Evolutionary conservation across 1,140 invertebrate genomes (phyloP).

Genomic region (Anagrus nilaparvatae): DNA sequence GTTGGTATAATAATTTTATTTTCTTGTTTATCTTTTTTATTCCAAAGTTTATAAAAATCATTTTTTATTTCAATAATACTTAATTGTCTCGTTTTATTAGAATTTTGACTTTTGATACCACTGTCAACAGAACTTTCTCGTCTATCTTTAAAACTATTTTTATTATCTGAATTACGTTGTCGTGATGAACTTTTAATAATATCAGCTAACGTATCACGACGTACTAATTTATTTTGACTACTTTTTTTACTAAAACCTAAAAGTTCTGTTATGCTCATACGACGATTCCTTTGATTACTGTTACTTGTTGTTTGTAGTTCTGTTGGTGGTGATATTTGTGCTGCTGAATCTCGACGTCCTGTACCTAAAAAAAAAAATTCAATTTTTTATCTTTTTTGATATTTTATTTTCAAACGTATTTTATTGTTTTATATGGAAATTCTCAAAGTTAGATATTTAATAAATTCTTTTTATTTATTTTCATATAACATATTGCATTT

Average conservation of each 20-base stretch:
- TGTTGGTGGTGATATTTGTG: slow-evolving; percentile 77
- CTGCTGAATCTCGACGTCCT: slow-evolving; percentile 73
- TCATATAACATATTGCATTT: too few relatives aligned
- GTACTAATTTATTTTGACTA: slow-evolving; percentile 58
- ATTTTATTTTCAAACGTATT: too few relatives aligned
- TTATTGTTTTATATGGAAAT: too few relatives aligned
- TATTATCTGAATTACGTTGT: too few relatives aligned
- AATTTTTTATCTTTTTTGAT: too few relatives aligned
- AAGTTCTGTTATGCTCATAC: too few relatives aligned
- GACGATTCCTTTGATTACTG: slow-evolving; percentile 52
- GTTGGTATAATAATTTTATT: slow-evolving; percentile 39
- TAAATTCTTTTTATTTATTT: too few relatives aligned
- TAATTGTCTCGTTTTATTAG: slow-evolving; percentile 52
- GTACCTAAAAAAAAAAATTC: too few relatives aligned
- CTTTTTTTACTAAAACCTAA: too few relatives aligned
- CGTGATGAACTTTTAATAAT: slow-evolving; percentile 58
- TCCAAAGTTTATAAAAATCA: slow-evolving; percentile 62
- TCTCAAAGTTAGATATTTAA: too few relatives aligned
- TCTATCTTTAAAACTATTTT: too few relatives aligned
- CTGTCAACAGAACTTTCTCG: slow-evolving; percentile 74
- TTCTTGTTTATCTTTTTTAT: slow-evolving; percentile 34
- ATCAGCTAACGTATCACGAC: slow-evolving; percentile 76
- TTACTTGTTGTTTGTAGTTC: slow-evolving; percentile 54
- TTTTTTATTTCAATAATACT: too few relatives aligned
- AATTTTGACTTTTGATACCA: slow-evolving; percentile 63